Evolutionary conservation across 2,113 vertebrate genomes (phyloP), one percentile per base, ranked within the genome.

Genomic region (Morone chrysops): DNA sequence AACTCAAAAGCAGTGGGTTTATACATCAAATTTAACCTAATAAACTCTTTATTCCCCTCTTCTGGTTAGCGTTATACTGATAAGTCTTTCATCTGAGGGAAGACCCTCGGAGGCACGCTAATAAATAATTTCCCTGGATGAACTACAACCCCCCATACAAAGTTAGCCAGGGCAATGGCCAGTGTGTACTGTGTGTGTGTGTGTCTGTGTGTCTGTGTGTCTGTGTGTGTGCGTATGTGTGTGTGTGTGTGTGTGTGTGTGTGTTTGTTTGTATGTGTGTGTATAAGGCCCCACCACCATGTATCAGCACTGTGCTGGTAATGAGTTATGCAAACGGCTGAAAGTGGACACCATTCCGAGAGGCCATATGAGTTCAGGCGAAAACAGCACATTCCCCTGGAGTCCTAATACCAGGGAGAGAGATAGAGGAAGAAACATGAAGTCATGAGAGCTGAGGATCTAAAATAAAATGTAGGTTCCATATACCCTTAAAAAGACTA

Each of bases 311-410:
- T 47, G 38, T 5, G 67, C 57, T 70, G 47, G 45, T 90, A 92
- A 89, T 85, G 84, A 90, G 89, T 89, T 89, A 91, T 88, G 90
- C 85, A 90, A 94, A 92, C 66, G 56, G 20, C 59, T 68, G 92
- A 87, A 89, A 94, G 81, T 51, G 73, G 91, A 94, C 87, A 92
- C 91, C 86, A 18, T 25, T 25, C 10, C 4, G 17, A 66, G 73
- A 85, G 67, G 82, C 77, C 78, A 67, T 69, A 61, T 68, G 80
- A 82, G 67, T 68, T 71, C 76, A 63, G 57, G 78, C 67, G 43
- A 82, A 92, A 91, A 91, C 82, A 82, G 70, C 63, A 88, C 90
- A 90, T 91, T 93, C 85, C 72, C 61, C 47, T 1, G 2, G 74
- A 70, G 83, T 53, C 82, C 68, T 67, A 82, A 85, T 74, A 43